A percentile compares a stretch with the other conserved stretches of the same genome.
Evolutionary conservation across 2,797 vertebrate species (phyloP).

Genomic region (Helicolenus hilgendorfi): DNA sequence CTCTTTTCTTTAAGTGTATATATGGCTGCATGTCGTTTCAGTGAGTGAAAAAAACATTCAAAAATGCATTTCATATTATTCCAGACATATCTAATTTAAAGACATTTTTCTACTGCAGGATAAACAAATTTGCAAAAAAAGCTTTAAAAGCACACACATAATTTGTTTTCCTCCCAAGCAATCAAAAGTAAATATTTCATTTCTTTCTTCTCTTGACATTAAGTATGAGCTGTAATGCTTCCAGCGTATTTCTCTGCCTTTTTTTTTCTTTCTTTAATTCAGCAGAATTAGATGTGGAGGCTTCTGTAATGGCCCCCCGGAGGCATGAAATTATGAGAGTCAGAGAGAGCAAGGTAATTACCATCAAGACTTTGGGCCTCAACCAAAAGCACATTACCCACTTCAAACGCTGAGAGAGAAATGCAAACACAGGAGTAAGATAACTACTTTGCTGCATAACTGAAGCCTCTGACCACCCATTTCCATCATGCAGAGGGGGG

Average conservation of each 20-base stretch:
- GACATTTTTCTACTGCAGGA: neutral
- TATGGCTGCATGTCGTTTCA: neutral
- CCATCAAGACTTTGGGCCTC: conserved; percentile 77
- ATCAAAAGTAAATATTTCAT: conserved; percentile 69
- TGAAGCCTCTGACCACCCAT: conserved; percentile 50
- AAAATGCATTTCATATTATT: neutral
- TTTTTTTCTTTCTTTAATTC: conserved; percentile 70
- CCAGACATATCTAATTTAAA: neutral
- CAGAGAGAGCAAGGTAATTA: conserved; percentile 85
- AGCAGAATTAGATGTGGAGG: conserved; percentile 81
- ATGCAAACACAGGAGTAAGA: conserved; percentile 64
- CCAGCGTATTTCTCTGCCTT: conserved; percentile 32
- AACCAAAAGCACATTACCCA: conserved; percentile 81
- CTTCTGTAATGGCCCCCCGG: conserved; percentile 80
- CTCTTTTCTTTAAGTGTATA: neutral
- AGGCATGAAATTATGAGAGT: conserved; percentile 84
- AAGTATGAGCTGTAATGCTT: conserved; percentile 53
- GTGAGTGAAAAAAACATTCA: neutral
- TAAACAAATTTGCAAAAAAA: conserved; percentile 26
- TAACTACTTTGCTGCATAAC: conserved; percentile 34
- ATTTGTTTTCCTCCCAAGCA: conserved; percentile 43
- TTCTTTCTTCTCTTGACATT: conserved; percentile 57
- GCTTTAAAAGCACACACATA: conserved; percentile 26
- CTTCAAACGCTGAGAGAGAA: conserved; percentile 78
- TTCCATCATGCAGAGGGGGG: neutral